A percentile compares a stretch with the other conserved stretches of the same genome.
Evolutionary conservation across 1,140 invertebrate species (phyloP).

Genomic region (Arctopsyche grandis): DNA sequence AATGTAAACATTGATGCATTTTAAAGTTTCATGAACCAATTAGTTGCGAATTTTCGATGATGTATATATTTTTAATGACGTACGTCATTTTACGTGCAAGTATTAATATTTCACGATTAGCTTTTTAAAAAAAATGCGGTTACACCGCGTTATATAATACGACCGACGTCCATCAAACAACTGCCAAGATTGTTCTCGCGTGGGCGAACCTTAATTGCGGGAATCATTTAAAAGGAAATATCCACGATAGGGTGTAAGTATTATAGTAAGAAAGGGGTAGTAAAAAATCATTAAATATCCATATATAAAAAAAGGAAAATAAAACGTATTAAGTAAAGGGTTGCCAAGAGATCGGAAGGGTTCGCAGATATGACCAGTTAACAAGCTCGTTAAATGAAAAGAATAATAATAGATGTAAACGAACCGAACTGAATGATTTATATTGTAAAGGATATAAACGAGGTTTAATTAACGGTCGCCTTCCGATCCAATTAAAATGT

Average conservation of each 20-base stretch:
- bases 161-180: slow-evolving; percentile 26
- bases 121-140: not conserved
- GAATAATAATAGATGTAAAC: not conserved
- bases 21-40: not conserved
- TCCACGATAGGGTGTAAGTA: not conserved
- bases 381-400: slow-evolving; percentile 35
- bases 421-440: slow-evolving; percentile 15
- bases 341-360: no score
- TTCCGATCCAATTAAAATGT: slow-evolving; percentile 39
- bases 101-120: not conserved
- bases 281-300: not conserved
- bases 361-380: not conserved
- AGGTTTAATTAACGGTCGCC: slow-evolving; percentile 23
- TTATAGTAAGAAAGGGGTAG: not conserved
- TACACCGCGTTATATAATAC: not conserved
- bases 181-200: slow-evolving; percentile 9
- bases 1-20: no score
- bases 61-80: not conserved
- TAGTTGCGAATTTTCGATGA: not conserved
- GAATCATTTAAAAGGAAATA: slow-evolving; percentile 14
- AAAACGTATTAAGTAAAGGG: not conserved
- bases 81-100: not conserved
- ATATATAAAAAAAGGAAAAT: not conserved
- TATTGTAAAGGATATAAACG: slow-evolving; percentile 21
- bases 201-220: slow-evolving; percentile 21